phyloP scores from a whole-genome alignment of 2,888 invertebrate genomes.

The Psylliodes chrysocephalus region DNA sequence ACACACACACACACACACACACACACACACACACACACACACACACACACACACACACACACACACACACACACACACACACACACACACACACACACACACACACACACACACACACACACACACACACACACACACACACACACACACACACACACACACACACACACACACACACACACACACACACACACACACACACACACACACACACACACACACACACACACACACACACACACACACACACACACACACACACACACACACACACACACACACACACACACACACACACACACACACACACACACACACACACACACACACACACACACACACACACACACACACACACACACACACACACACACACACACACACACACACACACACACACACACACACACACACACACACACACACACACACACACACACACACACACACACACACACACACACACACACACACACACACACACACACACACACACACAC shows the following conservation, averaged over 20 bases:
- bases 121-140: constrained; percentile 6
- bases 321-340: constrained; percentile 6
- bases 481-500: constrained; percentile 6
- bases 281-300: constrained; percentile 6
- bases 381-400: constrained; percentile 6
- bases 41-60: constrained; percentile 6
- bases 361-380: constrained; percentile 6
- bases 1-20: constrained; percentile 6
- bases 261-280: constrained; percentile 6
- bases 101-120: constrained; percentile 6
- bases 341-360: constrained; percentile 6
- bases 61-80: constrained; percentile 6
- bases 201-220: constrained; percentile 6
- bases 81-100: constrained; percentile 6
- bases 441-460: constrained; percentile 6
- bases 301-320: constrained; percentile 6
- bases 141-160: constrained; percentile 6
- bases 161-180: constrained; percentile 6
- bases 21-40: constrained; percentile 6
- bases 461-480: constrained; percentile 6
- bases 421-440: constrained; percentile 6
- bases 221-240: constrained; percentile 6
- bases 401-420: constrained; percentile 6
- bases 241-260: constrained; percentile 6
- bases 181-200: constrained; percentile 6